Evolutionary conservation across 2,797 vertebrate species (phyloP).

Genomic region (Notoglanidium macrostoma): DNA sequence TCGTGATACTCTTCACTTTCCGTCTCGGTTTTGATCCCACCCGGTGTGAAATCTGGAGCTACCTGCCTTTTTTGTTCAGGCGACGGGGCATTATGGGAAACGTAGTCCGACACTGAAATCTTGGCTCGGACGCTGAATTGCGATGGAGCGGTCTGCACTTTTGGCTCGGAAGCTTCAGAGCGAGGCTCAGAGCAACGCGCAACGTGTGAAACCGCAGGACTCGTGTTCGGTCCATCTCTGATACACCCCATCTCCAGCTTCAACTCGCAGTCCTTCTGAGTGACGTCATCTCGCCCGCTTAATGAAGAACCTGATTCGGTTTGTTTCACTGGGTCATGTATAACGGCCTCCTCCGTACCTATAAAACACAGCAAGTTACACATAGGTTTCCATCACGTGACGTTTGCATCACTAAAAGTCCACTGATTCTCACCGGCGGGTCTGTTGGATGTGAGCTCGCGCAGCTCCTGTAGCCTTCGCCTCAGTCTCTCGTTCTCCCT

Average conservation of each 20-base stretch:
- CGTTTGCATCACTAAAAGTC: too few species aligned
- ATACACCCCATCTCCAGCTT: background rate
- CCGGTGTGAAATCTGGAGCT: conserved; percentile 3
- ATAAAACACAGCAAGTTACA: background rate
- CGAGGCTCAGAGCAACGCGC: background rate
- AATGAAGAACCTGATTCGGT: background rate
- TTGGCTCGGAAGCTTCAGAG: background rate
- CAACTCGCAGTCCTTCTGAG: background rate
- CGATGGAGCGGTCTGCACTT: background rate
- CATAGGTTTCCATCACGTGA: background rate
- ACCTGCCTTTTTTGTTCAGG: background rate
- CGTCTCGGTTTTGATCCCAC: conserved; percentile 52
- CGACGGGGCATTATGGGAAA: background rate
- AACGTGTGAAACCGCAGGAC: background rate
- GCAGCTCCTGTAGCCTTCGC: conserved; percentile 54
- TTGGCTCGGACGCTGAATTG: background rate
- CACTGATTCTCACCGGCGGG: background rate
- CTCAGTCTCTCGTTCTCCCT: conserved; percentile 59
- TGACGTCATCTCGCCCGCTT: background rate
- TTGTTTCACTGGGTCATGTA: background rate
- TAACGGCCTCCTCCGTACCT: conserved; percentile 9
- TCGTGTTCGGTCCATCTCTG: background rate
- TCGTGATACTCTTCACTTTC: conserved; percentile 31
- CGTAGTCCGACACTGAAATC: background rate
- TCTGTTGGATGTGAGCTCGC: conserved; percentile 31